phyloP scores from a whole-genome alignment of 1,140 invertebrate genomes.

The Drosophila sproati region DNA sequence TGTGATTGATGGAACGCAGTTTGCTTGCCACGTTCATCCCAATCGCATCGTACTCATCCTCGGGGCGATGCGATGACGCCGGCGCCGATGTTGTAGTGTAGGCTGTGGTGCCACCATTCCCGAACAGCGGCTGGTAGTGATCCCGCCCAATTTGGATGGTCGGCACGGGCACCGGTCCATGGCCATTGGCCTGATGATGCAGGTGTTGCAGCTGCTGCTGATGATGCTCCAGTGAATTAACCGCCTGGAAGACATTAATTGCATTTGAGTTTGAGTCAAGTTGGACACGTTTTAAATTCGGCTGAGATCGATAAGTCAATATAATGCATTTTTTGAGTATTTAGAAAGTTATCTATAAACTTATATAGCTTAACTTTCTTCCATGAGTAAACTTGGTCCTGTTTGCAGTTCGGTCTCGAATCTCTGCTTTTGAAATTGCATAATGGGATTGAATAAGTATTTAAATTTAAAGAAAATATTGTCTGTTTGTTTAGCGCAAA shows the following conservation, averaged over 20 bases:
- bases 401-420: no score
- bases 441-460: no score
- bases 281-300: no score
- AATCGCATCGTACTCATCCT: slow-evolving; percentile 83
- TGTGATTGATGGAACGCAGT: slow-evolving; percentile 80
- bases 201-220: slow-evolving; percentile 78
- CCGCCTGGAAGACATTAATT: slow-evolving; percentile 53
- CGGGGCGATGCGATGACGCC: slow-evolving; percentile 51
- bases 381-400: no score
- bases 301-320: no score
- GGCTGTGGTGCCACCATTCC: slow-evolving; percentile 55
- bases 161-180: slow-evolving; percentile 65
- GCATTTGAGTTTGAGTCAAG: background rate
- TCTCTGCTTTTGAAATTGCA: no score
- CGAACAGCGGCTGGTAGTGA: slow-evolving; percentile 75
- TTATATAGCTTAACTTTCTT: no score
- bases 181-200: slow-evolving; percentile 71
- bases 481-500: no score
- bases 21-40: slow-evolving; percentile 84
- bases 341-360: no score
- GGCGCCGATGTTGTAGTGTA: slow-evolving; percentile 64
- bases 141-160: slow-evolving; percentile 81
- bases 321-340: background rate
- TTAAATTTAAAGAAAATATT: no score
- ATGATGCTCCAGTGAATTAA: slow-evolving; percentile 79